A percentile compares a stretch with the other conserved stretches of the same genome.
phyloP scores from a whole-genome alignment of 2,888 invertebrate genomes.

The Erebia aethiops region DNA sequence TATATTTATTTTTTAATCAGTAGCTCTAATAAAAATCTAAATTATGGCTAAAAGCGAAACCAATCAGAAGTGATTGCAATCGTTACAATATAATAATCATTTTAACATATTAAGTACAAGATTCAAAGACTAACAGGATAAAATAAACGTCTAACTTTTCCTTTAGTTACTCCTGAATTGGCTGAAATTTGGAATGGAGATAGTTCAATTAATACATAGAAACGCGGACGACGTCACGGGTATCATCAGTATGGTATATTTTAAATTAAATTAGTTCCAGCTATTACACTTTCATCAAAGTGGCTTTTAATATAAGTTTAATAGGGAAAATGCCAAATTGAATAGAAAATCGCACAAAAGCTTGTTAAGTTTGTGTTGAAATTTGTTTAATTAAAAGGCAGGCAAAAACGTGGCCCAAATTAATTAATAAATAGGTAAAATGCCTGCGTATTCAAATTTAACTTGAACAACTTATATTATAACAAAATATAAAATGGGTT shows the following conservation, averaged over 20 bases:
- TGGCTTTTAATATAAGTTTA: conserved; percentile 1
- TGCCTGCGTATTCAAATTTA: not conserved
- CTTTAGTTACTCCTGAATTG: too few species aligned
- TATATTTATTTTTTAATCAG: not conserved
- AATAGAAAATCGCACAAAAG: conserved; percentile 3
- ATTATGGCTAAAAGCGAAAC: too few species aligned
- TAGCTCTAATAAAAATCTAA: too few species aligned
- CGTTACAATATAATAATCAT: too few species aligned
- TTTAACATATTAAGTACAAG: too few species aligned
- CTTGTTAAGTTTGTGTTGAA: conserved; percentile 4
- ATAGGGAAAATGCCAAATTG: conserved; percentile 13
- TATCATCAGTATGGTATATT: too few species aligned
- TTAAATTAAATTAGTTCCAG: not conserved
- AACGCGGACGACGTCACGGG: too few species aligned
- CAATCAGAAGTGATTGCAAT: too few species aligned
- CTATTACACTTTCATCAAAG: not conserved
- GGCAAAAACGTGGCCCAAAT: conserved; percentile 4
- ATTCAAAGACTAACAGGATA: too few species aligned
- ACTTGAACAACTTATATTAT: not conserved
- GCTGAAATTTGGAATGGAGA: too few species aligned
- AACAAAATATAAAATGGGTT: not conserved
- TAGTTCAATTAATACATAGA: too few species aligned
- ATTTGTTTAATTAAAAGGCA: conserved; percentile 11
- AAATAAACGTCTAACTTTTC: too few species aligned
- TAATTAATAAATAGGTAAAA: conserved; percentile 7